Evolutionary conservation across 2,113 vertebrate species (phyloP).

Genomic region (Todiramphus saurophagus): DNA sequence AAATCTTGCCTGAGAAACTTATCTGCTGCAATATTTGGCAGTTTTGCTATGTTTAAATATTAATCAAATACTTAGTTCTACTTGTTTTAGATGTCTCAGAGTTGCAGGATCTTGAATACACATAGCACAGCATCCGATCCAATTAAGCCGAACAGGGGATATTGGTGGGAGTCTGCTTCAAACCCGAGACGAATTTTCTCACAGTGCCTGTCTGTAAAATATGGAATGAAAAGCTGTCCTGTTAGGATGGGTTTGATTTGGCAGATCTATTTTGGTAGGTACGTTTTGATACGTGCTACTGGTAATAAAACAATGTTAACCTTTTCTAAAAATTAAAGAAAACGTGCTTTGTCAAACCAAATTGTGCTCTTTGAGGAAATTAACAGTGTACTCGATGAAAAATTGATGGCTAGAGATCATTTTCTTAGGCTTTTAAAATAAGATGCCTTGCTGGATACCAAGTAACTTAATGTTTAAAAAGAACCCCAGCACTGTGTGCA

Average conservation of each 20-base stretch:
- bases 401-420: neutral
- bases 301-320: neutral
- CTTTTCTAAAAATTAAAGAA: neutral
- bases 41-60: slow-evolving; percentile 55
- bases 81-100: neutral
- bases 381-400: neutral
- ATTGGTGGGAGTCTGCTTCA: neutral
- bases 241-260: neutral
- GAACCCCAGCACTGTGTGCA: neutral
- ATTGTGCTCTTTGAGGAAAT: neutral
- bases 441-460: neutral
- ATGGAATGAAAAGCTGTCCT: neutral
- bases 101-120: neutral
- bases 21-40: neutral
- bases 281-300: fast-evolving
- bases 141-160: neutral
- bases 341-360: neutral
- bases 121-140: neutral
- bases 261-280: neutral
- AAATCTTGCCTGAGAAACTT: slow-evolving; percentile 23
- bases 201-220: neutral
- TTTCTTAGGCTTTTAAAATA: neutral
- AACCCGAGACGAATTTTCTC: neutral
- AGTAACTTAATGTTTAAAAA: neutral
- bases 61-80: slow-evolving; percentile 43